Base-by-base conservation (phyloP, 2,888 invertebrate genomes). In the Encarsia formosa region DNA sequence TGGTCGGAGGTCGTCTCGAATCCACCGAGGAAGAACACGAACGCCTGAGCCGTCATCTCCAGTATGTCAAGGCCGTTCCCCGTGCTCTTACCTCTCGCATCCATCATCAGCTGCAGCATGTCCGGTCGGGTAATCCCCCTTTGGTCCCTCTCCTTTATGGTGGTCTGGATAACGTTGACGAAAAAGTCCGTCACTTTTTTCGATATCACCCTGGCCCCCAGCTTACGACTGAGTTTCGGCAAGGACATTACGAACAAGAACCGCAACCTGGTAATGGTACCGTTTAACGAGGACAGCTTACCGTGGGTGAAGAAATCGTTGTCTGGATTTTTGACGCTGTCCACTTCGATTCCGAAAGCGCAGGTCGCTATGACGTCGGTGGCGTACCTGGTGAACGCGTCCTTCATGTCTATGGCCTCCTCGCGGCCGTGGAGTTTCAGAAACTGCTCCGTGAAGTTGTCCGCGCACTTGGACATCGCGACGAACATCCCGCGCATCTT, bases 341-440 rank as follows among this genome's bases (percentile, higher is more conserved):
- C 76, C 0, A 79, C 75, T 56, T 76, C 70, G 2, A 80, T 71
- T 0, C 82, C 82, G 58, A 81, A 81, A 1, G 78, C 80, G 2
- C 77, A 72, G 2, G 78, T 78, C 0, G 81, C 81, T 20, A 81
- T 81, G 23, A 81, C 79, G 64, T 82, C 82, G 63, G 76, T 81
- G 0, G 79, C 76, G 59, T 78, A 81, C 4, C 79, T 73, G 1
- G 77, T 75, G 38, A 77, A 75, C 3, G 77, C 49, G 52, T 80
- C 78, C 20, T 75, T 76, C 49, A 65, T 53, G n/a, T 71, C 65
- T 1, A 70, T 3, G 5, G 6, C 63, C 5, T 18, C 19, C 2
- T 18, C 32, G 2, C 5, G 13, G 16, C 19, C 4, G 5, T n/a
- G 11, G 4, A 32, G 13, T 2, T 42, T 15, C 16, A 32, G 2